Evolutionary conservation across 2,797 vertebrate species (phyloP).

Genomic region (Poecile montanus): DNA sequence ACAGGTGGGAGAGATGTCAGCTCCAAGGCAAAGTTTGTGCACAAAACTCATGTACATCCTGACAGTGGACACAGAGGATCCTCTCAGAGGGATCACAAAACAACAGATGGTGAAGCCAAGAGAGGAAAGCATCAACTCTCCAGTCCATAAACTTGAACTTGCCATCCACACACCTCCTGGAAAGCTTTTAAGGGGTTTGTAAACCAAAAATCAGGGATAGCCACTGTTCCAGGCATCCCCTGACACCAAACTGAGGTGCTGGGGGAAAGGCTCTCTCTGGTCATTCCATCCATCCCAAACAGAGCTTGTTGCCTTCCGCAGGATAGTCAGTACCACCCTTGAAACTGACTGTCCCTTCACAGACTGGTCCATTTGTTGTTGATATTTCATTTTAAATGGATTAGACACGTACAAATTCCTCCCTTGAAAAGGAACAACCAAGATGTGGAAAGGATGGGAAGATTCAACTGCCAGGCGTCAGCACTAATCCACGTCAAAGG

Average conservation of each 20-base stretch:
- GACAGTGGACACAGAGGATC: not conserved
- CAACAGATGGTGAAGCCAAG: not conserved
- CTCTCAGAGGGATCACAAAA: not conserved
- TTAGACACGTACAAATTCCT: not conserved
- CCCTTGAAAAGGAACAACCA: not conserved
- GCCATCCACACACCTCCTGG: not conserved
- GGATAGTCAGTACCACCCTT: not conserved
- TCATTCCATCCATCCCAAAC: not conserved
- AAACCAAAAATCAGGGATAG: not conserved
- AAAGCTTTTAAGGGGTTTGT: not conserved
- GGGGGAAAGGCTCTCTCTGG: not conserved
- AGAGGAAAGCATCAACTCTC: not conserved
- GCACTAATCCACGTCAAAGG: slow-evolving; percentile 13
- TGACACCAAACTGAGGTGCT: not conserved
- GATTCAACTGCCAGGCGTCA: not conserved
- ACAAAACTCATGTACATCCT: rapidly evolving
- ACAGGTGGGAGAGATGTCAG: not conserved
- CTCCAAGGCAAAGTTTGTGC: not conserved
- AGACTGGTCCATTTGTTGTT: not conserved
- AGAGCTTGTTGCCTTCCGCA: rapidly evolving
- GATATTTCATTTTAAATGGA: slow-evolving; percentile 24
- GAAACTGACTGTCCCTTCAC: not conserved
- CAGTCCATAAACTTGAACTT: not conserved
- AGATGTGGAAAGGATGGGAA: slow-evolving; percentile 12
- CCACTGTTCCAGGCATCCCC: not conserved